Evolutionary conservation across 2,888 invertebrate genomes (phyloP), one percentile per base, ranked within the genome.

Genomic region (Agrotis segetum): DNA sequence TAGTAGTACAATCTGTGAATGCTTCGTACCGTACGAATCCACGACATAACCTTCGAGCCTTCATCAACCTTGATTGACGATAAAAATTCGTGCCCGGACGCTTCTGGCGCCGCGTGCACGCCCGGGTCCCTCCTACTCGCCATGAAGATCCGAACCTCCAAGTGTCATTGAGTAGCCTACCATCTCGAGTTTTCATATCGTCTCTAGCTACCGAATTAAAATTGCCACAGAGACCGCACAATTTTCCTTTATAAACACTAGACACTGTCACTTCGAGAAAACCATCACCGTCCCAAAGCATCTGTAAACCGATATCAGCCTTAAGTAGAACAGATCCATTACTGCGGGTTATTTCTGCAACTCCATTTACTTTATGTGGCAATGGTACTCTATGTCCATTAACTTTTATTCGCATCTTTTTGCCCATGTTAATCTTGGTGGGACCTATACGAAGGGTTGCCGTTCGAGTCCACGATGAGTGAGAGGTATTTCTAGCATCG

Each of bases 191-290:
- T 81, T 96, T 97, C 89, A 99, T 97, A 94, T 99, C 99, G 92
- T 99, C 99, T 82, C 98, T 97, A 4, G 98, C 97, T 77, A 98
- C 96, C 59, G 98, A 98, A 93, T 99, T 99, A 94, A 98, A 99
- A 91, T 99, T 99, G 1, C 99, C 99, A 90, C 99, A 99, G 21
- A 99, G 95, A 17, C 99, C 99, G 90, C 99, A 99, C 71, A 99
- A 92, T 86, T 97, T 97, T 71, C 97, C 97, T 91, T 97, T 98
- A 94, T 97, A 98, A 67, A 94, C 96, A 74, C 97, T 97, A 17
- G 97, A 97, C 87, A 97, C 97, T 6, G 98, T 98, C 17, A 99
- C 98, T 95, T 99, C 99, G 74, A 99, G 96, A 89, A 99, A 99
- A 86, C 99, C 99, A 85, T 98, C 98, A 1, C 99, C 99, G 89